Percentiles rank a stretch among this genome's conserved stretches.
Evolutionary conservation across 2,113 vertebrate species (phyloP).

Genomic region (Psephotus haematonotus): DNA sequence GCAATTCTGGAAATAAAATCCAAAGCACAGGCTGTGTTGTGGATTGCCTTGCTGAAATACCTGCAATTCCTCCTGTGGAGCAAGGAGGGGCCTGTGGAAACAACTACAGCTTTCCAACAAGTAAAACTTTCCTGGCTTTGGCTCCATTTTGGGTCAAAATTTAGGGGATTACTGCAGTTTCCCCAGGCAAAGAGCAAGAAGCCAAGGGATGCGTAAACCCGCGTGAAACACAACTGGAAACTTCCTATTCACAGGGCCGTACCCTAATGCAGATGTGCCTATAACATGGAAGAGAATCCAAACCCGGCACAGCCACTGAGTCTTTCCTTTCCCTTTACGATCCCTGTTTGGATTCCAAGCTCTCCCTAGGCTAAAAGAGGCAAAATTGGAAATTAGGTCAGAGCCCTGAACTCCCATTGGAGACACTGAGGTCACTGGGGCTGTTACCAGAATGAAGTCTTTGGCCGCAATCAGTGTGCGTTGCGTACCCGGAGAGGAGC

Average conservation of each 20-base stretch:
- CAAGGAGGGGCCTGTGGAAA: background rate
- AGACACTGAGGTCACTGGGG: background rate
- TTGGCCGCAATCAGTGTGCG: background rate
- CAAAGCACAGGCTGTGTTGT: background rate
- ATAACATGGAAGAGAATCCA: background rate
- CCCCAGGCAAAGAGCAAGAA: background rate
- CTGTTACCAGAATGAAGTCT: background rate
- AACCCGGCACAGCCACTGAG: background rate
- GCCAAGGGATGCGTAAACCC: background rate
- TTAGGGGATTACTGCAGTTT: background rate
- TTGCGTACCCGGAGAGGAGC: background rate
- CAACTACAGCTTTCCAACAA: constrained; percentile 13
- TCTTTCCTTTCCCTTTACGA: background rate
- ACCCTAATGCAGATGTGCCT: background rate
- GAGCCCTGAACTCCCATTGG: background rate
- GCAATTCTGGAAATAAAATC: constrained; percentile 48
- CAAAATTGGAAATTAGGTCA: constrained; percentile 8
- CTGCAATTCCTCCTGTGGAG: background rate
- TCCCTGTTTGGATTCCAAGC: background rate
- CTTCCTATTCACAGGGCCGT: background rate
- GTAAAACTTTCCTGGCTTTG: constrained; percentile 41
- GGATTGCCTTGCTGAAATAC: constrained; percentile 40
- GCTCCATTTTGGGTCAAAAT: background rate
- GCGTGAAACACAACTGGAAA: background rate
- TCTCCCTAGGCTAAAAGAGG: background rate